Evolutionary conservation across 2,113 vertebrate species (phyloP).

Genomic region (Pantherophis guttatus): DNA sequence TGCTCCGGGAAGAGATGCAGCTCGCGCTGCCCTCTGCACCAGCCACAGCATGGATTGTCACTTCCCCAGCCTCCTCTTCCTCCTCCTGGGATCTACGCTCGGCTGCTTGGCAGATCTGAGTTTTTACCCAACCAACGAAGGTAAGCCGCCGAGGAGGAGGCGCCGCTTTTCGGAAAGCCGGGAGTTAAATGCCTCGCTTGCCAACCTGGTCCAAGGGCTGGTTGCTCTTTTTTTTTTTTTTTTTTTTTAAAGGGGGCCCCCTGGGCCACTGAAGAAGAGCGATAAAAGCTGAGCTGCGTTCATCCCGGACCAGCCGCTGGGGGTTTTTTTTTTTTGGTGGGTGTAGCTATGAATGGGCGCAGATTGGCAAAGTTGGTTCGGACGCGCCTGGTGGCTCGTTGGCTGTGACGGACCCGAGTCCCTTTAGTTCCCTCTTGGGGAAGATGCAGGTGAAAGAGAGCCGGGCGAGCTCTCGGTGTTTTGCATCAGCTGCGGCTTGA

Average conservation of each 20-base stretch:
- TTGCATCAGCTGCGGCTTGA: background rate
- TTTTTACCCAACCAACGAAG: constrained; percentile 87
- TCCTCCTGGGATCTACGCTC: constrained; percentile 63
- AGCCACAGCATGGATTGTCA: constrained; percentile 86
- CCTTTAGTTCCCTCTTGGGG: background rate
- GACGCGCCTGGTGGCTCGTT: background rate
- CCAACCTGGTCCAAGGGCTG: background rate
- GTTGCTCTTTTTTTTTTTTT: background rate
- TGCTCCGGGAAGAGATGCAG: constrained; percentile 89
- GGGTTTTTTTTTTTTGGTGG: background rate
- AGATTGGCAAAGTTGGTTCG: constrained; percentile 30
- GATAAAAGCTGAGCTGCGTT: background rate
- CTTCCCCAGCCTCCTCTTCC: constrained; percentile 69
- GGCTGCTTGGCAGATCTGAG: constrained; percentile 67
- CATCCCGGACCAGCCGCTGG: background rate
- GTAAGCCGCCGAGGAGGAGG: constrained; percentile 67
- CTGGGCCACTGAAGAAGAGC: background rate
- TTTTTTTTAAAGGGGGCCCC: background rate
- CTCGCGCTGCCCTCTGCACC: constrained; percentile 80
- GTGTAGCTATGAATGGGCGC: background rate
- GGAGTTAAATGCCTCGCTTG: background rate
- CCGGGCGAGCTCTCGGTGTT: background rate
- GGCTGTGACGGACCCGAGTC: background rate
- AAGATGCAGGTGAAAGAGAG: constrained; percentile 2
- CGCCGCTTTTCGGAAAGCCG: background rate